Percentiles rank a stretch among this genome's conserved stretches.
Evolutionary conservation across 2,113 vertebrate species (phyloP).

Genomic region (Pavo muticus): DNA sequence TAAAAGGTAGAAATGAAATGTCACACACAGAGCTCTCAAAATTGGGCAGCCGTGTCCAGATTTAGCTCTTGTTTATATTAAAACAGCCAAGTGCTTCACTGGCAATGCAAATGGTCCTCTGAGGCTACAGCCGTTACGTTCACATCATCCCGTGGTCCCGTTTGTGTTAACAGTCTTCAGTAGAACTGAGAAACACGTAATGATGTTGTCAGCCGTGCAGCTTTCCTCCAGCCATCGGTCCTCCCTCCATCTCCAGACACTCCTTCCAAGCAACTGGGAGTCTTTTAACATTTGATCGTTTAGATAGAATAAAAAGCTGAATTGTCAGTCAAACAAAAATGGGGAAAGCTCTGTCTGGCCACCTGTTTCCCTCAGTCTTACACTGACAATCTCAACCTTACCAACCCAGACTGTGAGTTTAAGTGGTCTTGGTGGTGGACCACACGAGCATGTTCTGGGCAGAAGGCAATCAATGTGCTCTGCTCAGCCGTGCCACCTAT

Average conservation of each 20-base stretch:
- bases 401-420: background rate
- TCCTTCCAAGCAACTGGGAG: background rate
- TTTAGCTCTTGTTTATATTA: background rate
- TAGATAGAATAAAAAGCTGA: background rate
- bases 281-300: background rate
- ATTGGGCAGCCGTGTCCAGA: background rate
- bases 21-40: background rate
- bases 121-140: background rate
- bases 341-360: background rate
- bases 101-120: background rate
- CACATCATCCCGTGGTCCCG: background rate
- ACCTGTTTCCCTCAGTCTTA: background rate
- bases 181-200: background rate
- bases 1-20: constrained; percentile 2
- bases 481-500: constrained; percentile 18
- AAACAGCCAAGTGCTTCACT: background rate
- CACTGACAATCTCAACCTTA: background rate
- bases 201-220: background rate
- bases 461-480: background rate
- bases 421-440: background rate
- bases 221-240: background rate
- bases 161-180: background rate
- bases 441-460: background rate
- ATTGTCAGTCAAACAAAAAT: background rate
- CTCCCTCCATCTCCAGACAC: background rate